Base-by-base conservation (phyloP, 2,888 invertebrate species). In the Belgica antarctica region DNA sequence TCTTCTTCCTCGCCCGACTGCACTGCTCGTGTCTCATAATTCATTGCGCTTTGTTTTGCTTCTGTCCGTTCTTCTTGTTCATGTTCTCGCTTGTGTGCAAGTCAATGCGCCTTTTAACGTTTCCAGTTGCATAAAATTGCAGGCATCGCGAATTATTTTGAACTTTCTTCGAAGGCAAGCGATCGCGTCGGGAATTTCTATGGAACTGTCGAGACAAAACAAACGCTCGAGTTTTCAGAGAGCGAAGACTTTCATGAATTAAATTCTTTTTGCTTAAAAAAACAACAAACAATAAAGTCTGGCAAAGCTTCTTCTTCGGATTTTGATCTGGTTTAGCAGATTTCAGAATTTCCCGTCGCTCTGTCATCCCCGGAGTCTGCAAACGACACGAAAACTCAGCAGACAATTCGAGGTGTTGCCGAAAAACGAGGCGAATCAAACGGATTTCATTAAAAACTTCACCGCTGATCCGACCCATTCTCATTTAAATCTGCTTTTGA, bases 221-320 rank as follows among this genome's bases (percentile, higher is more conserved):
- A 34, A 34, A 34, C 12, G 34, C 7, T 34, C 34, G 7, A 7
- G 7, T 34, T 34, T 12, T 12, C 12, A 8, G 34, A 34, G 34
- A 34, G 34, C 7, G 12, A 7, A 34, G 12, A 34, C 34, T 31
- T n/a, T n/a, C 31, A 10, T 31, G 31, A 7, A 10, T 31, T 10
- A 31, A 31, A 31, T 31, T 31, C 10, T 31, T 31, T 31, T 31
- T 57, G 25, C 25, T 15, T 24, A 57, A 4, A 19, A n/a, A 57
- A 24, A 3, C 25, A 24, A 62, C 62, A 15, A 62, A 62, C 62
- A 62, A 62, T 62, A 34, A 62, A 22, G 62, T 62, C 62, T 62
- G 62, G 61, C n/a, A n/a, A 52, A 10, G 3, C 22, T 31, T 34
- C 36, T 62, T 62, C 62, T 62, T 62, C 24, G n/a, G n/a, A n/a